These are phyloP conservation scores for Siderastrea siderea DNA, from an alignment of 92 coral and sea anemone genomes.

Conservation along the genomic window DNA sequence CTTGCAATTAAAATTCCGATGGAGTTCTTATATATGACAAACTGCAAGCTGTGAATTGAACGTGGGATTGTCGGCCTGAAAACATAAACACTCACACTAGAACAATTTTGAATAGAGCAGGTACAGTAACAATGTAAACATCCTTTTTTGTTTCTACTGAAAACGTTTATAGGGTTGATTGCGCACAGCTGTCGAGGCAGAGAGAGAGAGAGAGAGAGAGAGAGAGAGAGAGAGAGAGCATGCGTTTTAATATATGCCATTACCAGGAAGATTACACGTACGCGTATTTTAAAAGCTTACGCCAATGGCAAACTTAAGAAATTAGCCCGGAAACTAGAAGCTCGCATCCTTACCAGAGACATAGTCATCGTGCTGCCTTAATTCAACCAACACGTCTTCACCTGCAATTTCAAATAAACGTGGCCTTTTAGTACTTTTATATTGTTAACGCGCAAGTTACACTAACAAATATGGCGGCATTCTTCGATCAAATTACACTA, in stretches of 20 bases:
- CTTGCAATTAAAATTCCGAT: neutral
- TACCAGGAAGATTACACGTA: too few species aligned
- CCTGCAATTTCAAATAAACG: conserved; percentile 62
- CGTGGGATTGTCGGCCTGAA: neutral
- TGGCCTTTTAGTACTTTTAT: neutral
- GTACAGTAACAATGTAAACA: conserved; percentile 25
- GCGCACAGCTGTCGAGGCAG: neutral
- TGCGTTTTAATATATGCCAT: too few species aligned
- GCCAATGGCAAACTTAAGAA: neutral
- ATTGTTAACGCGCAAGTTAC: neutral
- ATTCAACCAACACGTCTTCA: conserved; percentile 91
- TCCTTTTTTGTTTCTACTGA: conserved; percentile 1
- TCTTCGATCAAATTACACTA: conserved; percentile 19
- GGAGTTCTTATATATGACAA: too few species aligned
- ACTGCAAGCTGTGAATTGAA: neutral
- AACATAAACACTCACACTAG: neutral
- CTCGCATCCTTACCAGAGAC: conserved; percentile 79
- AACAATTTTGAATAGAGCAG: neutral
- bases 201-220: too few species aligned
- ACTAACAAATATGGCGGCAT: conserved; percentile 61
- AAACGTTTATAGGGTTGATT: conserved; percentile 11
- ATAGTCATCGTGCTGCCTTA: conserved; percentile 96
- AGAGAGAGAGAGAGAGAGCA: neutral
- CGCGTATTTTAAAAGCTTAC: too few species aligned
- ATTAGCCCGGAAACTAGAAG: neutral